Evolutionary conservation across 2,888 invertebrate species (phyloP).

Genomic region (Bellardia bayeri): DNA sequence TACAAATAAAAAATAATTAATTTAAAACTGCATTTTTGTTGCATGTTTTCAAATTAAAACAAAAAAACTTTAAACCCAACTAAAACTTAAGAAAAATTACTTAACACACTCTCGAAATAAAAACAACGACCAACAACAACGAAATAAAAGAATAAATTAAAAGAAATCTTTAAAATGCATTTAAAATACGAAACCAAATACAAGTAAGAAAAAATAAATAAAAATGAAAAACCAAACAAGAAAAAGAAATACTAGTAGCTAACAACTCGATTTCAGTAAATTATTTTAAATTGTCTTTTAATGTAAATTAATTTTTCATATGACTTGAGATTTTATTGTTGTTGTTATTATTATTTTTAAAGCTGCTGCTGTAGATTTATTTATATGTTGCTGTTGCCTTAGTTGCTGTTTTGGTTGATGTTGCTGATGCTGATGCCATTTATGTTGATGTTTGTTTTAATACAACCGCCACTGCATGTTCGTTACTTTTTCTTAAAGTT

Average conservation of each 20-base stretch:
- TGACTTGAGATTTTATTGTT: slow-evolving; percentile 69
- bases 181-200: slow-evolving; percentile 49
- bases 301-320: slow-evolving; percentile 83
- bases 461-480: slow-evolving; percentile 70
- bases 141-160: slow-evolving; percentile 59
- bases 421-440: slow-evolving; percentile 22
- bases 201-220: slow-evolving; percentile 22
- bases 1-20: slow-evolving; percentile 40
- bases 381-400: slow-evolving; percentile 51
- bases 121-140: slow-evolving; percentile 17
- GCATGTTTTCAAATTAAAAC: slow-evolving; percentile 56
- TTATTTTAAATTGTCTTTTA: slow-evolving; percentile 84
- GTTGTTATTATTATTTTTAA: slow-evolving; percentile 8
- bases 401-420: slow-evolving; percentile 18
- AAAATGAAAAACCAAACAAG: slow-evolving; percentile 48
- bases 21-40: slow-evolving; percentile 56
- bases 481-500: slow-evolving; percentile 65
- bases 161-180: slow-evolving; percentile 44
- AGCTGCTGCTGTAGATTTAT: slow-evolving; percentile 42
- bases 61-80: slow-evolving; percentile 16
- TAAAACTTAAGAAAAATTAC: slow-evolving; percentile 57
- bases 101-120: slow-evolving; percentile 53
- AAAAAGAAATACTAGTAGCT: slow-evolving; percentile 79
- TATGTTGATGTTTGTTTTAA: slow-evolving; percentile 60
- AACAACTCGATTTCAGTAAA: slow-evolving; percentile 79